phyloP scores from a whole-genome alignment of 1,140 invertebrate species.

The Phocides pigmalion region DNA sequence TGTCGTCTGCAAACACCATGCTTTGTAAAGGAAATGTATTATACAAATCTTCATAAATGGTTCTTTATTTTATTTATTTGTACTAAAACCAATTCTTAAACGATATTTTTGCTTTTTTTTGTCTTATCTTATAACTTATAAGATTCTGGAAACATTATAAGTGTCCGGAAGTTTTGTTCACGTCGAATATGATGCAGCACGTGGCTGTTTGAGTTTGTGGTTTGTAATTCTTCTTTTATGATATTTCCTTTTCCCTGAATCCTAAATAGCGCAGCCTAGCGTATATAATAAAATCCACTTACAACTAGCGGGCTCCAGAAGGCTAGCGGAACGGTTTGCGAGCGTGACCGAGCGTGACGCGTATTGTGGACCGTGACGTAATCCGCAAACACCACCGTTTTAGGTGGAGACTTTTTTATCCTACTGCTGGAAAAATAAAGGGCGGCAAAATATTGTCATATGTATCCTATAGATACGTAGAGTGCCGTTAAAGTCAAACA shows the following conservation, averaged over 20 bases:
- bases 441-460: background rate
- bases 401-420: background rate
- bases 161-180: too few species aligned
- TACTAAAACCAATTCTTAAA: too few species aligned
- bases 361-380: background rate
- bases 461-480: too few species aligned
- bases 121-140: too few species aligned
- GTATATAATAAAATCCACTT: constrained; percentile 5
- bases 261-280: background rate
- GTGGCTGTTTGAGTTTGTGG: too few species aligned
- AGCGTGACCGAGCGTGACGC: background rate
- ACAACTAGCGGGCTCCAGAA: background rate
- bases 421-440: background rate
- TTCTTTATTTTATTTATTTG: too few species aligned
- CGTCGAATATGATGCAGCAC: too few species aligned
- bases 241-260: background rate
- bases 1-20: background rate
- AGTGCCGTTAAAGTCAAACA: too few species aligned
- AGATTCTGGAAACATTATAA: too few species aligned
- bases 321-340: background rate
- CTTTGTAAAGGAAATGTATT: background rate
- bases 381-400: background rate
- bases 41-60: too few species aligned
- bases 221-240: too few species aligned
- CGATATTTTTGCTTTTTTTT: too few species aligned